Evolutionary conservation across 2,113 vertebrate species (phyloP).

Genomic region (Rhagologus leucostigma): DNA sequence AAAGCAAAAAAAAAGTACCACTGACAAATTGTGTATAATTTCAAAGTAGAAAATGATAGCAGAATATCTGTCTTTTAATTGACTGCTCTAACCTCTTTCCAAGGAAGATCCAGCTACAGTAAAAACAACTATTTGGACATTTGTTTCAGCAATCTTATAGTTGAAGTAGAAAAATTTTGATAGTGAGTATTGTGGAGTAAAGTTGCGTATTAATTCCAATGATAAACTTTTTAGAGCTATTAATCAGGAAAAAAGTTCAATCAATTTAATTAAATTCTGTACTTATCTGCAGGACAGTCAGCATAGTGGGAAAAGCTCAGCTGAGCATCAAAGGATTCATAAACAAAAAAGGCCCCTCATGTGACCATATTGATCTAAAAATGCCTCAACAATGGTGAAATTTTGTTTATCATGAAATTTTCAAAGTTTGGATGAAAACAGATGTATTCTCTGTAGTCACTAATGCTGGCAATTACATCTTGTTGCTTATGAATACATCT

Average conservation of each 20-base stretch:
- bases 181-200: neutral
- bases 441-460: neutral
- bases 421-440: constrained; percentile 17
- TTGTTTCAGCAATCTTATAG: neutral
- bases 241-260: neutral
- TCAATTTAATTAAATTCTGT: neutral
- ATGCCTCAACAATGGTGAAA: neutral
- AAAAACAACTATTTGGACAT: neutral
- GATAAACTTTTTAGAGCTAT: neutral
- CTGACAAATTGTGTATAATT: neutral
- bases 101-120: neutral
- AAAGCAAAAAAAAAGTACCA: neutral
- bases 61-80: neutral
- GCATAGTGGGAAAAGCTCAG: neutral
- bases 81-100: neutral
- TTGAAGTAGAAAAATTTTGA: neutral
- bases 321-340: neutral
- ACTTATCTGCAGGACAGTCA: neutral
- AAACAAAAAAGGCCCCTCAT: neutral
- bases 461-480: neutral
- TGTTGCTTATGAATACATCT: constrained; percentile 18
- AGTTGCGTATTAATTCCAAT: neutral
- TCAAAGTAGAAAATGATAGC: neutral
- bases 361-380: neutral
- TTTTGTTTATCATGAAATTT: neutral